Evolutionary conservation across 2,113 vertebrate genomes (phyloP), one percentile per base, ranked within the genome.

Genomic region (Sturnira hondurensis): DNA sequence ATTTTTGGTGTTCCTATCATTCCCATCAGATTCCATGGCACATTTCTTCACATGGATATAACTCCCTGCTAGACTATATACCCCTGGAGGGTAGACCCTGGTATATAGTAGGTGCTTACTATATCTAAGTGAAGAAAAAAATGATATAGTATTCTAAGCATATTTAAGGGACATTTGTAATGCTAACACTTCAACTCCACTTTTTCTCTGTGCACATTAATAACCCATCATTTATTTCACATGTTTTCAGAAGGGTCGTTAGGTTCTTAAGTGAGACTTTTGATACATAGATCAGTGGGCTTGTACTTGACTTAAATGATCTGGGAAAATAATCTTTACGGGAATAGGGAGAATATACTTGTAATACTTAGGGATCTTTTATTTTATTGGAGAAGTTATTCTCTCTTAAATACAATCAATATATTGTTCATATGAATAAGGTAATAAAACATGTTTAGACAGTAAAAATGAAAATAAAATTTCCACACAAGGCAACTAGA

Each of bases 381-480:
- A 80, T 73, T 89, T 92, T 93, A 86, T 76, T 26, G 22, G 61
- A 61, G 28, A 76, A 22, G 7, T 90, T 65, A 82, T 82, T 61
- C 10, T 74, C 26, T 70, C 31, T 93, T 86, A 82, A 70, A 61
- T 7, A 74, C 8, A 5, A 38, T 67, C 0, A 5, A 52, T 36
- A 63, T 15, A 47, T n/a, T 90, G 11, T 4, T 3, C 9, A 78
- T 20, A 91, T 87, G 22, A 83, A 20, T 87, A 68, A 83, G 8
- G 45, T 65, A 78, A 41, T 41, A 84, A 88, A 82, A 71, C 56
- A 71, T 50, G 28, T n/a, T n/a, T 91, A 38, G 45, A 61, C 12
- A 77, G 31, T 89, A 38, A 91, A 78, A 93, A 95, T 56, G n/a
- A 77, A 73, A 86, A 71, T 26, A 93, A 31, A 45, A 77, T 87